Base-by-base conservation (phyloP, 2,797 vertebrate genomes). In the Chromis chromis region DNA sequence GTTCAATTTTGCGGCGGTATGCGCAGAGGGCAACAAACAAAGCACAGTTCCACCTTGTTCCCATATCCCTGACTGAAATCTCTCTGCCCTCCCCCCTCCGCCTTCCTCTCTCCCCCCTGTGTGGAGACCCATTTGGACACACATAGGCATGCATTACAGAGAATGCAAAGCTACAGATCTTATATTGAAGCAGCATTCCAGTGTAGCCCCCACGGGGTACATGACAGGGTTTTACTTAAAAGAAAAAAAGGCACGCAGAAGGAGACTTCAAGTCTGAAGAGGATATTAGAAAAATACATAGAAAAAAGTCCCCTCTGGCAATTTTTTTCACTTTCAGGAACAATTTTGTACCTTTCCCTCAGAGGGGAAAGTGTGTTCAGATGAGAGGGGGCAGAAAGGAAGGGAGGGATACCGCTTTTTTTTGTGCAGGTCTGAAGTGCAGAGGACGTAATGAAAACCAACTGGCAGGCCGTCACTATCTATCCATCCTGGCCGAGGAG, bases 251-350 rank as follows among this genome's bases (percentile, higher is more conserved):
- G 88, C 87, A 78, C 44, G 83, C 82, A 76, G 83, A 82, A 81
- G 85, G 87, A 94, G 92, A 91, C 92, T 93, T 80, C 57, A 88
- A 93, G 93, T 94, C 94, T 94, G 90, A 93, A 88, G 93, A 95
- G 94, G 94, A 95, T 95, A 95, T 95, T 95, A 94, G 93, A 95
- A 93, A 95, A 95, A 94, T 94, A 93, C 92, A 93, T 85, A 80
- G 88, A 74, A 90, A 88, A 90, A 86, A 70, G 76, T 84, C 64
- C 60, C 94, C 93, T 92, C 87, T 44, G 91, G 93, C 90, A 81
- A 60, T 85, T 82, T 87, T 83, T 91, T 91, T 69, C 61, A 88
- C 85, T 89, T 90, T 87, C 87, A 92, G 84, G 82, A 94, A 89
- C 86, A 89, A 92, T 92, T 92, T 92, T 86, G 78, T 93, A 93